Base-by-base conservation (phyloP, 2,113 vertebrate genomes). In the Dermatemys mawii region DNA sequence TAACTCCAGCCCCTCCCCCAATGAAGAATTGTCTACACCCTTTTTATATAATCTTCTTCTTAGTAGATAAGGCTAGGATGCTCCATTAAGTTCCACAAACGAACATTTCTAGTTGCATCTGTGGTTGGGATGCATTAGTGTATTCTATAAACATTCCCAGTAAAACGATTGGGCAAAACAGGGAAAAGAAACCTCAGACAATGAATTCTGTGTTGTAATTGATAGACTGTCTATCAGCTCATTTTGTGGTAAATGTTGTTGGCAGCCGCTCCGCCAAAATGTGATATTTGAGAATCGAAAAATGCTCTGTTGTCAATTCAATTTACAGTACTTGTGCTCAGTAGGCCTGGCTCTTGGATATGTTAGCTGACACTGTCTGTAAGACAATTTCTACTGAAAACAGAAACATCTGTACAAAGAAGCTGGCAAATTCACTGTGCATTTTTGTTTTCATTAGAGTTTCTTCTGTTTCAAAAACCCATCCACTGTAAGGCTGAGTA, bases 161-260 rank as follows among this genome's bases (percentile, higher is more conserved):
- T 46, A 35, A 95, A 88, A 92, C 48, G 48, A 86, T n/a, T 91
- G 80, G 94, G 88, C 81, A 96, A 94, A 92, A 92, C 51, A 83
- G 57, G 92, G 38, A 53, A 27, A 81, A 0, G 0, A 92, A 83
- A 55, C 38, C 13, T 91, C 60, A 81, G 10, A 76, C 51, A 86
- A 82, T 78, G 93, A 87, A 75, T 54, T 89, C 44, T 79, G n/a
- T 50, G 86, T 83, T 91, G 53, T 50, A 50, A 92, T 49, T 93
- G 79, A 91, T 12, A 89, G 84, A 53, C 35, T 35, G 41, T 70
- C 81, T 93, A 94, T 83, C 89, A 94, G 67, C 38, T 1, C 73
- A 27, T 22, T 73, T 6, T 51, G 81, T 81, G 38, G 32, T 41
- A 70, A 95, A 95, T 1, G 32, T 82, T 90, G 63, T 79, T 55